Evolutionary conservation across 2,888 invertebrate species (phyloP).

Genomic region (Melinaea marsaeus): DNA sequence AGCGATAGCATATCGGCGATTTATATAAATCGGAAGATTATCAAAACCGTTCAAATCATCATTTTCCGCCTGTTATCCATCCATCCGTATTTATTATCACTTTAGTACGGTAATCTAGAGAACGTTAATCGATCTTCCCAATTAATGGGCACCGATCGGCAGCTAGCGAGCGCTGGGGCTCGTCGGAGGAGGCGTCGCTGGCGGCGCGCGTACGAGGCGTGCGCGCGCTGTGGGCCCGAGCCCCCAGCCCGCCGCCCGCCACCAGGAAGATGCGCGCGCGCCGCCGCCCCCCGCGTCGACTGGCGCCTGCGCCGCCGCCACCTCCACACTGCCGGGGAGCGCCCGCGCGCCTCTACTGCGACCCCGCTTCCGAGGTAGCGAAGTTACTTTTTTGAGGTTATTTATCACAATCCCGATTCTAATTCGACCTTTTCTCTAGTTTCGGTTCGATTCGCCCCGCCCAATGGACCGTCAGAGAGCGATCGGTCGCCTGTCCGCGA

Average conservation of each 20-base stretch:
- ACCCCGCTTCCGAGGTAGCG: conserved; percentile 64
- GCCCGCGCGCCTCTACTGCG: conserved; percentile 62
- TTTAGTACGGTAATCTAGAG: background rate
- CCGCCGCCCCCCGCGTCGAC: conserved; percentile 57
- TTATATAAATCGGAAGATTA: too few species aligned
- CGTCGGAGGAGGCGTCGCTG: conserved; percentile 55
- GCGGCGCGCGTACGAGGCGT: conserved; percentile 56
- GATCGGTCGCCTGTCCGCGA: conserved; percentile 60
- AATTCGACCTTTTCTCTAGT: conserved; percentile 40
- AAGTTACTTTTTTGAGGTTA: too few species aligned
- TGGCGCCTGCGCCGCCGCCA: conserved; percentile 53
- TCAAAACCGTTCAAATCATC: too few species aligned
- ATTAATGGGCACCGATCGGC: conserved; percentile 71
- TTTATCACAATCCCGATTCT: too few species aligned
- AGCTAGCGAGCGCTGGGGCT: conserved; percentile 75
- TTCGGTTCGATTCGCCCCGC: conserved; percentile 65
- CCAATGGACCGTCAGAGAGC: conserved; percentile 60
- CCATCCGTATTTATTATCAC: too few species aligned
- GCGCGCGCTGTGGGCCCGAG: conserved; percentile 45
- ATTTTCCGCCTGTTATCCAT: too few species aligned
- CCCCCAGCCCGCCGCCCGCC: conserved; percentile 51
- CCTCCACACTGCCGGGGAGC: conserved; percentile 60
- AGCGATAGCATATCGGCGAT: too few species aligned
- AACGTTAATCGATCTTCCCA: conserved; percentile 11
- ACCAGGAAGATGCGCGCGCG: conserved; percentile 65